Base-by-base conservation (phyloP, 2,113 vertebrate species). In the Petroica traversi region DNA sequence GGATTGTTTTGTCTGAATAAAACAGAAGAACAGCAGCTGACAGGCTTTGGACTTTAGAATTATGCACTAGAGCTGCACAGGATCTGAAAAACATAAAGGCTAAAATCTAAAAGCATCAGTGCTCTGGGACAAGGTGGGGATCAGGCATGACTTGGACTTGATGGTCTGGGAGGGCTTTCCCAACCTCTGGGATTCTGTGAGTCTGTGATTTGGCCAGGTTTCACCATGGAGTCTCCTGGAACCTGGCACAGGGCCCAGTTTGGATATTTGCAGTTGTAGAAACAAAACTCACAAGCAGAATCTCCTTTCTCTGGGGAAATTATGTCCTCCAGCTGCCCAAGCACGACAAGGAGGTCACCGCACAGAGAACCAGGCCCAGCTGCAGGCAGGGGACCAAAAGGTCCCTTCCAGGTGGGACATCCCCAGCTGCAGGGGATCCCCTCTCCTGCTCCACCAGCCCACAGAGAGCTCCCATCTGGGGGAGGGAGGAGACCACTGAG, bases 61-160 rank as follows among this genome's bases (percentile, higher is more conserved):
- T 40, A 40, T 40, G 40, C 40, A 40, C 40, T 40, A 40, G 13
- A 11, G 40, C 40, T 11, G 40, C 13, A 40, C 40, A 40, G 40
- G 40, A 40, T 40, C 40, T 40, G 40, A 40, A 40, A 40, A 10
- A 40, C 13, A 40, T 40, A 40, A 40, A 13, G 40, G 40, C 40
- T 40, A 40, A 40, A 40, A 40, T n/a, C n/a, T n/a, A n/a, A n/a
- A n/a, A n/a, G n/a, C n/a, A n/a, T n/a, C n/a, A n/a, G n/a, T n/a
- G n/a, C n/a, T n/a, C n/a, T n/a, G n/a, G n/a, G n/a, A n/a, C n/a
- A n/a, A n/a, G 19, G 11, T 17, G n/a, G 19, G 15, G 0, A 29
- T 29, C 0, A 0, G 55, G 23, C 28, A 46, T 19, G 31, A 16
- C 10, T 7, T 1, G 19, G 38, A 6, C 18, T 36, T 0, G 0